Percentiles rank a stretch among this genome's conserved stretches.
phyloP scores from a whole-genome alignment of 2,888 invertebrate genomes.

The Sturmia bella region DNA sequence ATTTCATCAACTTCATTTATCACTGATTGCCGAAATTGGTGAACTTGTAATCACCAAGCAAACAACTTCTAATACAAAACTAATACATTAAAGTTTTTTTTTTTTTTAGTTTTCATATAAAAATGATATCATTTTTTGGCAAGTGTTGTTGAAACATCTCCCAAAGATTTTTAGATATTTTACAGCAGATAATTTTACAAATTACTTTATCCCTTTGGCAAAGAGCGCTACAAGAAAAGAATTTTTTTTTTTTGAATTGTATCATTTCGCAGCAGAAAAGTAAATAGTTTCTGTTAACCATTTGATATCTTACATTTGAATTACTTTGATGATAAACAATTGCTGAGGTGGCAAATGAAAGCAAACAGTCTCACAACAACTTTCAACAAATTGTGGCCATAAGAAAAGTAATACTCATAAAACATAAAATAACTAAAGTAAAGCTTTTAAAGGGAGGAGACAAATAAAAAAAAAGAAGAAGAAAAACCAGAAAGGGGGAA shows the following conservation, averaged over 20 bases:
- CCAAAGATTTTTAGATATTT: slow-evolving; percentile 41
- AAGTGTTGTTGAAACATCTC: not conserved
- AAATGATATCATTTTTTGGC: not conserved
- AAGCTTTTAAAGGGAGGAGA: slow-evolving; percentile 37
- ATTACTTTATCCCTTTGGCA: slow-evolving; percentile 12
- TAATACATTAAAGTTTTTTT: too few species aligned
- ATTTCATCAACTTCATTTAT: too few species aligned
- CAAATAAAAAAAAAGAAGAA: not conserved
- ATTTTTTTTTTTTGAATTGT: not conserved
- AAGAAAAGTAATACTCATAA: slow-evolving; percentile 50
- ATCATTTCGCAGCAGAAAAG: not conserved
- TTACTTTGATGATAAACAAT: slow-evolving; percentile 70
- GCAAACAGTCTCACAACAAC: slow-evolving; percentile 18
- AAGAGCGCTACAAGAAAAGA: slow-evolving; percentile 5
- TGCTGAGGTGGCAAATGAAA: slow-evolving; percentile 71
- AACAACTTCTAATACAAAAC: too few species aligned
- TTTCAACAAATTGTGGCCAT: slow-evolving; percentile 41
- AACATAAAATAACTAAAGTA: slow-evolving; percentile 45
- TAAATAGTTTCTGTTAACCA: slow-evolving; percentile 41
- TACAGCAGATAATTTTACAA: slow-evolving; percentile 16
- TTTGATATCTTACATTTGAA: slow-evolving; percentile 44
- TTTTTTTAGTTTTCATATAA: not conserved
- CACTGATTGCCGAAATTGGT: too few species aligned
- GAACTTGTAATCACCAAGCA: too few species aligned
- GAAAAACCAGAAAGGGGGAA: not conserved